Conservation (phyloP, 2,113 vertebrate genomes). For the Spizaetus ornatus region DNA sequence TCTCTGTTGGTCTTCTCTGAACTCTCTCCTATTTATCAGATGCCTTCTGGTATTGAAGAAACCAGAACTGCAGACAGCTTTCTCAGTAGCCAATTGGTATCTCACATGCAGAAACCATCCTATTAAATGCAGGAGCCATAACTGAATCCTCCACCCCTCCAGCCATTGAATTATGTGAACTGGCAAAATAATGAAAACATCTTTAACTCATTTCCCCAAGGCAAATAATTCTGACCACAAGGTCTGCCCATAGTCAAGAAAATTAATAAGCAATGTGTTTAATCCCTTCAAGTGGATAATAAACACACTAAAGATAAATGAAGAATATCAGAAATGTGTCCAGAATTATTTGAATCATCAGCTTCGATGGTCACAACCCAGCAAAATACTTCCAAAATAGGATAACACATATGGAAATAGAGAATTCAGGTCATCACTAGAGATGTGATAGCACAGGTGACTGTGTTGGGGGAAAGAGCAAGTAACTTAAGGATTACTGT, state of each 20-base stretch:
- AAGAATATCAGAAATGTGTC: accelerated
- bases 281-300: background rate
- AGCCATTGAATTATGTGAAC: background rate
- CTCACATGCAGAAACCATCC: background rate
- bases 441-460: background rate
- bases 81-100: background rate
- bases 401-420: background rate
- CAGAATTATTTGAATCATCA: background rate
- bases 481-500: background rate
- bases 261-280: background rate
- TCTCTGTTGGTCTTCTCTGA: background rate
- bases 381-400: background rate
- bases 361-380: background rate
- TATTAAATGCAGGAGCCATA: background rate
- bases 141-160: background rate
- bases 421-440: background rate
- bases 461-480: background rate
- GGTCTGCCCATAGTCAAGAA: background rate
- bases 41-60: background rate
- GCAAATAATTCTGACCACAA: background rate
- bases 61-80: background rate
- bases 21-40: background rate
- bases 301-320: background rate
- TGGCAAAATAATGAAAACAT: background rate
- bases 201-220: background rate